phyloP scores from a whole-genome alignment of 2,113 vertebrate species.

The Cichladusa arquata region DNA sequence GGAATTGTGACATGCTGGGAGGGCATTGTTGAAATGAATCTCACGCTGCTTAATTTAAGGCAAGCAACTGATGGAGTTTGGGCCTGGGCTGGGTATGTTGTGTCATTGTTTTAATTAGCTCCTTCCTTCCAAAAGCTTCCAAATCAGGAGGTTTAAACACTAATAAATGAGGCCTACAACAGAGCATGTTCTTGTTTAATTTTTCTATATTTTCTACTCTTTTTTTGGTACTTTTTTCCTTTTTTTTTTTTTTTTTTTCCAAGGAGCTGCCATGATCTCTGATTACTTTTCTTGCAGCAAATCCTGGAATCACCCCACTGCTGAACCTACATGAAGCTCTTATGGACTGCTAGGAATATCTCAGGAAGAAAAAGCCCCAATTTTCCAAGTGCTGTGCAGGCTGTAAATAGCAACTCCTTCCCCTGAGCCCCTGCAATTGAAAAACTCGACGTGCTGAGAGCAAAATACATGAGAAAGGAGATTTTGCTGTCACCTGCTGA shows the following conservation, averaged over 20 bases:
- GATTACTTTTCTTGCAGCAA: not conserved
- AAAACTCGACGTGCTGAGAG: not conserved
- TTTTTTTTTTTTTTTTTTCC: rapidly evolving
- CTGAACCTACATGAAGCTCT: not conserved
- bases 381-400: not conserved
- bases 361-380: not conserved
- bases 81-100: not conserved
- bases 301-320: not conserved
- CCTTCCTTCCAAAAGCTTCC: not conserved
- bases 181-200: not conserved
- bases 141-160: not conserved
- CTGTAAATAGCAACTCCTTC: not conserved
- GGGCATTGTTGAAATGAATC: not conserved
- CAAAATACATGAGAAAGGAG: not conserved
- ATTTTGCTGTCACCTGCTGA: not conserved
- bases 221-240: no score
- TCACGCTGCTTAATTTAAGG: not conserved
- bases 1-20: not conserved
- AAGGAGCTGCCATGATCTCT: not conserved
- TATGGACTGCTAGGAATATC: not conserved
- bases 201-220: not conserved
- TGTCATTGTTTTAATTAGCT: not conserved
- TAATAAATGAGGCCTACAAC: not conserved
- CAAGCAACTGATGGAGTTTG: not conserved
- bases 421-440: not conserved